A percentile compares a stretch with the other conserved stretches of the same genome.
Conservation (phyloP, 2,113 vertebrate species). For the Amphiprion percula region DNA sequence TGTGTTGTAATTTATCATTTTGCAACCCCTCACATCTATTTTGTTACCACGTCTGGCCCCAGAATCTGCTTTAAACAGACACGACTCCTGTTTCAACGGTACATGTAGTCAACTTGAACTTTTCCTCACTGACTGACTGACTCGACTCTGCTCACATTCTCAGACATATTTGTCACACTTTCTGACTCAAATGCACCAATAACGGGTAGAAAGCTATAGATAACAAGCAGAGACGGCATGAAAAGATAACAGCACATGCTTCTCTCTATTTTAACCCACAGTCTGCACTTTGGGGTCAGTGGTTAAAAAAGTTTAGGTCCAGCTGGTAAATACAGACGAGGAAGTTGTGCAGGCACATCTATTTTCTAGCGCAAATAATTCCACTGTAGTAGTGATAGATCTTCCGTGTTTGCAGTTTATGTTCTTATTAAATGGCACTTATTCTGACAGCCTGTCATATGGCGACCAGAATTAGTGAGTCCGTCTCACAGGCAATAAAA, state of each 20-base stretch:
- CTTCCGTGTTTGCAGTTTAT: not conserved
- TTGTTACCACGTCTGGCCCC: not conserved
- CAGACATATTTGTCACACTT: not conserved
- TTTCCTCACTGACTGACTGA: not conserved
- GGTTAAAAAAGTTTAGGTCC: slow-evolving; percentile 12
- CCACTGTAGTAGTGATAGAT: not conserved
- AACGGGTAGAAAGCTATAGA: not conserved
- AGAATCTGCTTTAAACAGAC: not conserved
- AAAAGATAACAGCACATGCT: not conserved
- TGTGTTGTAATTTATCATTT: not conserved
- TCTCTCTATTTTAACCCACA: not conserved
- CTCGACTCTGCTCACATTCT: slow-evolving; percentile 5
- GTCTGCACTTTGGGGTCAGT: slow-evolving; percentile 2
- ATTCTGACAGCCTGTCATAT: slow-evolving; percentile 23
- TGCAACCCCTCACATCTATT: not conserved
- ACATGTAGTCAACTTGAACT: not conserved
- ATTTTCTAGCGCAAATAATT: not conserved
- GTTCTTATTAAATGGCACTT: slow-evolving; percentile 7
- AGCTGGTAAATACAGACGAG: not conserved
- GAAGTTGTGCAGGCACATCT: slow-evolving; percentile 27
- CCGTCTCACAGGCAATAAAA: not conserved
- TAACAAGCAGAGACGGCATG: not conserved
- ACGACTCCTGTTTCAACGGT: not conserved
- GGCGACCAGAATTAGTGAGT: slow-evolving; percentile 21
- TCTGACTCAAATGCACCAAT: slow-evolving; percentile 28